phyloP scores from a whole-genome alignment of 1,140 invertebrate species.

The Batillaria attramentaria region DNA sequence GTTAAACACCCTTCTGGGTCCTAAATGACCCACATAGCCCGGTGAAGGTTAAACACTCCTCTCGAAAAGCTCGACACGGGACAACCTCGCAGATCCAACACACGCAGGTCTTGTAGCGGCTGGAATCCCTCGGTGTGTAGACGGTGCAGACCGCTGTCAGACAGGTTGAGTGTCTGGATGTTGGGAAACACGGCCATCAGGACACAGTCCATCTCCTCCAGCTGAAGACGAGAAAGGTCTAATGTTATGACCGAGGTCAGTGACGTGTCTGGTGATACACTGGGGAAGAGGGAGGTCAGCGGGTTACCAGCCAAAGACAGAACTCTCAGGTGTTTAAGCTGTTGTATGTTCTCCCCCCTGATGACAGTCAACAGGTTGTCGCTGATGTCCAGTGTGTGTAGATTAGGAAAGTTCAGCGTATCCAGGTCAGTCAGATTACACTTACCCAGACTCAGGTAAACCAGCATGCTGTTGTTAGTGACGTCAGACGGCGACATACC shows the following conservation, averaged over 20 bases:
- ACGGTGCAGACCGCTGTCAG: background rate
- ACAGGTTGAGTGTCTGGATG: constrained; percentile 34
- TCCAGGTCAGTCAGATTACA: background rate
- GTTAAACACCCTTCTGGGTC: too few relatives aligned
- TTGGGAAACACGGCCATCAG: background rate
- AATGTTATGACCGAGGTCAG: background rate
- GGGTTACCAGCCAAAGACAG: constrained; percentile 1
- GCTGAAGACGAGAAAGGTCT: background rate
- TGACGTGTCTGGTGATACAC: too few relatives aligned
- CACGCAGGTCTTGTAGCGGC: background rate
- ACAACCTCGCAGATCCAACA: constrained; percentile 35
- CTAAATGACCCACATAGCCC: too few relatives aligned
- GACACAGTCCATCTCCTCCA: background rate
- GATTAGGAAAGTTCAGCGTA: background rate
- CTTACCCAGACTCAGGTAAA: constrained; percentile 13
- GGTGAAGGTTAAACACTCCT: too few relatives aligned
- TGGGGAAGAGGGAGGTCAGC: background rate
- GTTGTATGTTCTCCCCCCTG: background rate
- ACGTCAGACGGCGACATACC: background rate
- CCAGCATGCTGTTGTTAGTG: background rate
- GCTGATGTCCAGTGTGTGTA: background rate
- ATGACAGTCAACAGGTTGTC: background rate
- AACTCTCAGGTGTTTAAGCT: background rate
- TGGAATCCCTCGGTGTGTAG: constrained; percentile 24
- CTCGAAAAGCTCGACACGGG: constrained; percentile 25